Conservation (phyloP, 2,797 vertebrate species). For the Parotocinclus haroldoi region DNA sequence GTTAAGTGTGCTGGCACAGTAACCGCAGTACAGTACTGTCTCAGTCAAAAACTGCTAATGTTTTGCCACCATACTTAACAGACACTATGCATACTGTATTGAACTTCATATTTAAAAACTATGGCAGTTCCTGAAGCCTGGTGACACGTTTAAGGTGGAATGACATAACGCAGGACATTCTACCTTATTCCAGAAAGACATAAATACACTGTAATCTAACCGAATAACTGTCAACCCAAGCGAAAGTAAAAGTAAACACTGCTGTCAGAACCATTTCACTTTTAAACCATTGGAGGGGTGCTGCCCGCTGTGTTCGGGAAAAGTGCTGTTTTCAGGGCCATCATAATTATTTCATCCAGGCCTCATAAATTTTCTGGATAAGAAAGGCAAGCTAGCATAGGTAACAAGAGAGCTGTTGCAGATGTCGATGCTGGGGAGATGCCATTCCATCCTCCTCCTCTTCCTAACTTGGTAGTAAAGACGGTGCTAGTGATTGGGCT, state of each 20-base stretch:
- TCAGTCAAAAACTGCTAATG: too few relatives aligned
- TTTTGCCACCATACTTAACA: too few relatives aligned
- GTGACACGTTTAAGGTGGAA: slow-evolving; percentile 3
- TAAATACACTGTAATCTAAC: slow-evolving; percentile 20
- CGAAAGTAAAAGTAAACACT: slow-evolving; percentile 25
- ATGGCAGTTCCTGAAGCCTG: too few relatives aligned
- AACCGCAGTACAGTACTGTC: too few relatives aligned
- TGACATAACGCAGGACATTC: slow-evolving; percentile 7
- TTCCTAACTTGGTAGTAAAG: slow-evolving; percentile 64
- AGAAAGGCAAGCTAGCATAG: slow-evolving; percentile 25
- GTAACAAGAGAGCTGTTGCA: slow-evolving; percentile 32
- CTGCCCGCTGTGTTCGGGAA: slow-evolving; percentile 44
- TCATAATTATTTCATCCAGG: slow-evolving; percentile 36
- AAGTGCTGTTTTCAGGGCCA: slow-evolving; percentile 42
- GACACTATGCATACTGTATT: too few relatives aligned
- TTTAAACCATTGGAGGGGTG: slow-evolving; percentile 29
- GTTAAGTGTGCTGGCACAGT: too few relatives aligned
- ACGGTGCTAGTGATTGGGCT: slow-evolving; percentile 16
- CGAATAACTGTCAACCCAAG: slow-evolving; percentile 15
- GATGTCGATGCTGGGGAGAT: slow-evolving; percentile 47
- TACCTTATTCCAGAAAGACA: background rate
- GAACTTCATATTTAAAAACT: background rate
- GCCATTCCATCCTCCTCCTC: slow-evolving; percentile 36
- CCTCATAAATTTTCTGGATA: slow-evolving; percentile 47
- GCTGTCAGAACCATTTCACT: slow-evolving; percentile 29